Evolutionary conservation across 2,797 vertebrate species (phyloP), one percentile per base, ranked within the genome.

Genomic region (Apodemus agrarius): DNA sequence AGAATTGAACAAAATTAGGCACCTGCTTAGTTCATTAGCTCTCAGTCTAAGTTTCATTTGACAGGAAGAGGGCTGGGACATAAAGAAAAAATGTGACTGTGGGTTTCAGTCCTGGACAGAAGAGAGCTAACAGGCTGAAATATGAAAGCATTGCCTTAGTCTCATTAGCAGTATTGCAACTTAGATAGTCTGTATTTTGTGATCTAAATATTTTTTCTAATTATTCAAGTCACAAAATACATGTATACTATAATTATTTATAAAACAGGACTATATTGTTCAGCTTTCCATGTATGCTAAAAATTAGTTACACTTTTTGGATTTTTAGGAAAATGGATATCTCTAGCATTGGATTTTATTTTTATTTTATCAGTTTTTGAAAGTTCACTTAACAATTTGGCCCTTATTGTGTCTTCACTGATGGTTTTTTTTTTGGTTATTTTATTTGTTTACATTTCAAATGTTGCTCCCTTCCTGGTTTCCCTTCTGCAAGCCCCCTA

Each of bases 181-280:
- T 87, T 79, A 76, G 59, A 84, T 37, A 90, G 52, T 91, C 52
- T 94, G 31, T 43, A 31, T 93, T 65, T 31, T n/a, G n/a, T n/a
- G 91, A 76, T 91, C 31, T 84, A 86, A 86, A 91, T 80, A 88
- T n/a, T 91, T 95, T 95, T 90, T 24, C 26, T 61, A 76, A 22
- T 24, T 90, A 87, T 49, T 94, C 46, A 94, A 90, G 92, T 96
- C n/a, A 93, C 52, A 90, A 92, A 92, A 76, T 49, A 65, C n/a
- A 93, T 21, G 85, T 34, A 12, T 4, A 93, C 10, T 90, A 43
- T 81, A 87, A 89, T 76, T 87, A 75, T 24, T 3, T 49, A 74
- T 67, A 83, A 95, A 94, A 80, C 11, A 89, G 7, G n/a, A 85
- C 24, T 92, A 54, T 52, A 91, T 92, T 94, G 8, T 82, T 90